phyloP scores from a whole-genome alignment of 2,888 invertebrate species.

The Hybos culiciformis region DNA sequence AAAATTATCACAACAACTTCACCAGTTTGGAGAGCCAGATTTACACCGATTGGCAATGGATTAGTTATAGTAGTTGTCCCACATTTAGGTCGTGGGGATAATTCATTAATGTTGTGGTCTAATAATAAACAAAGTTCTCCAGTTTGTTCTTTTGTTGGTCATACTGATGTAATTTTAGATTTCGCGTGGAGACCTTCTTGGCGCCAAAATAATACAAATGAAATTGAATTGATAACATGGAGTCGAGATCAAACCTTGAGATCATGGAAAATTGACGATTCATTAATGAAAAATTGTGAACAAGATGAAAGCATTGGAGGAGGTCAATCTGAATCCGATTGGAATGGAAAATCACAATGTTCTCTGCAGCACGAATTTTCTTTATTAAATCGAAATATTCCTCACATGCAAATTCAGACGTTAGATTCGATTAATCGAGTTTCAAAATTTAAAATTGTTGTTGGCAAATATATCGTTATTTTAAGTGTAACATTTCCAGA shows the following conservation, averaged over 20 bases:
- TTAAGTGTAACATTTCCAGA: constrained; percentile 50
- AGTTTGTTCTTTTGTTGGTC: constrained; percentile 85
- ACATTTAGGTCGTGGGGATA: constrained; percentile 77
- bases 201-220: constrained; percentile 31
- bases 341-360: constrained; percentile 29
- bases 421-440: constrained; percentile 39
- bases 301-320: not conserved
- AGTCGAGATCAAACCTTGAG: constrained; percentile 85
- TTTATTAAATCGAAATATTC: constrained; percentile 58
- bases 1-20: constrained; percentile 66
- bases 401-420: constrained; percentile 49
- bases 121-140: constrained; percentile 53
- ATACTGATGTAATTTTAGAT: constrained; percentile 85
- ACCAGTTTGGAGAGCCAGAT: constrained; percentile 87
- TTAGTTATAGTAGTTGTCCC: constrained; percentile 85
- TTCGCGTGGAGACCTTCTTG: constrained; percentile 81
- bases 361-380: constrained; percentile 61
- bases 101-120: constrained; percentile 67
- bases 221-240: constrained; percentile 79
- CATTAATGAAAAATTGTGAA: constrained; percentile 64
- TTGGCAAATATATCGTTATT: constrained; percentile 35
- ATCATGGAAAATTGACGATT: constrained; percentile 80
- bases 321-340: constrained; percentile 17
- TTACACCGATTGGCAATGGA: constrained; percentile 87
- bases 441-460: constrained; percentile 36